Evolutionary conservation across 64 coral and sea anemone genomes (phyloP), one percentile per base, ranked within the genome.

Genomic region (Montipora sp.): DNA sequence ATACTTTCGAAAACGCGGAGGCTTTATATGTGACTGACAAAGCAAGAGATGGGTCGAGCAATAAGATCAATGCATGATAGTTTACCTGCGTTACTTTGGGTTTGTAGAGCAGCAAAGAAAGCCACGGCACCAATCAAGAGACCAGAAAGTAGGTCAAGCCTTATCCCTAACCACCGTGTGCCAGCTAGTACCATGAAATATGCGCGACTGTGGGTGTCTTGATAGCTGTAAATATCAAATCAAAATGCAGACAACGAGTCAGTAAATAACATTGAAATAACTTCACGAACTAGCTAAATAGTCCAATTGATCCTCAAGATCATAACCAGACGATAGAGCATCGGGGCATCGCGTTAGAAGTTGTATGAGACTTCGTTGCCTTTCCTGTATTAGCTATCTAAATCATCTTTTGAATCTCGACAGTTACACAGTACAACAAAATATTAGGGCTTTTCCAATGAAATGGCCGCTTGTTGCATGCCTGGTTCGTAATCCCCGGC

Each of bases 141-240:
- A 45, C 36, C 87, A 89, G 72, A 89, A 12, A 89, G 48, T 5
- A 89, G 48, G 36, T 89, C 87, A 4, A 89, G 51, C 59, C 87
- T 59, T 65, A 89, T 58, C 16, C 87, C 75, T 22, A 89, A 73
- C 87, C 87, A 89, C 44, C 87, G 87, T 16, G 72, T 75, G 24
- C 72, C 73, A 60, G 72, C 87, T 22, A 89, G 49, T 59, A 78
- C 72, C 87, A 89, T 89, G 87, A 44, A 77, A 65, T 89, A 89
- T 89, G 87, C 72, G 13, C 59, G 51, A 49, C 59, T 89, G 55
- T 89, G 87, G 8, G 23, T 44, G 59, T 89, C 87, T 78, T 89
- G 87, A 19, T 77, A 89, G 14, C 87, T 89, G n/a, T 6, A 7
- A 51, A 75, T 16, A 49, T 49, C 16, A 47, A 48, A 48, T 19